Conservation (phyloP, 2,888 invertebrate genomes). For the Eupithecia subfuscata region DNA sequence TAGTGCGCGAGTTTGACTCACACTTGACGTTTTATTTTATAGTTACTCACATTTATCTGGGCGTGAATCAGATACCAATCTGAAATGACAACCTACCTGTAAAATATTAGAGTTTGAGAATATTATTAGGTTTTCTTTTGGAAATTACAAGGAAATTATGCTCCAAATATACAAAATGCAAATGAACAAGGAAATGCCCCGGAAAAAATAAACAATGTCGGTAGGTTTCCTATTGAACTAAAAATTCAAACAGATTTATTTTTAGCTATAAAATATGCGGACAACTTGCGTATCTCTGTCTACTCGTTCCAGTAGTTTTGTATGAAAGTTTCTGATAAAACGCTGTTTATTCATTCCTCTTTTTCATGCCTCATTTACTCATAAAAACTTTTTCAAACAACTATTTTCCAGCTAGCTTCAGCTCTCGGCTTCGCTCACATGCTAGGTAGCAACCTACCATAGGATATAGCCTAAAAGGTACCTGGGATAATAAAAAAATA, state of each 20-base stretch:
- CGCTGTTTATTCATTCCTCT: not conserved
- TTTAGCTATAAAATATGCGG: not conserved
- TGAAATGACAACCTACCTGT: not conserved
- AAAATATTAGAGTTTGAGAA: not conserved
- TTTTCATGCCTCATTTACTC: not conserved
- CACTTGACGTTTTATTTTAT: too few species aligned
- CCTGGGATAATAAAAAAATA: too few species aligned
- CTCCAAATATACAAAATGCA: not conserved
- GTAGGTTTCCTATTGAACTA: not conserved
- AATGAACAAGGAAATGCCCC: not conserved
- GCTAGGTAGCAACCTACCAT: not conserved
- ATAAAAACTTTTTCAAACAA: not conserved
- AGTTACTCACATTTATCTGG: too few species aligned
- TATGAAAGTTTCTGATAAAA: conserved; percentile 12
- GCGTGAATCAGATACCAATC: not conserved
- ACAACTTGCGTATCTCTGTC: conserved; percentile 3
- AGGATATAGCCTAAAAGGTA: not conserved
- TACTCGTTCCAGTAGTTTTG: not conserved
- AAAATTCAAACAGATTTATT: not conserved
- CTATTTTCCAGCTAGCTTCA: not conserved
- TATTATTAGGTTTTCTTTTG: not conserved
- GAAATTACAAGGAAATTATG: not conserved
- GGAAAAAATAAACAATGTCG: not conserved
- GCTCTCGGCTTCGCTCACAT: not conserved
- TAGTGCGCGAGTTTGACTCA: too few species aligned